A percentile compares a stretch with the other conserved stretches of the same genome.
Evolutionary conservation across 2,797 vertebrate species (phyloP).

Genomic region (Harpagifer antarcticus): DNA sequence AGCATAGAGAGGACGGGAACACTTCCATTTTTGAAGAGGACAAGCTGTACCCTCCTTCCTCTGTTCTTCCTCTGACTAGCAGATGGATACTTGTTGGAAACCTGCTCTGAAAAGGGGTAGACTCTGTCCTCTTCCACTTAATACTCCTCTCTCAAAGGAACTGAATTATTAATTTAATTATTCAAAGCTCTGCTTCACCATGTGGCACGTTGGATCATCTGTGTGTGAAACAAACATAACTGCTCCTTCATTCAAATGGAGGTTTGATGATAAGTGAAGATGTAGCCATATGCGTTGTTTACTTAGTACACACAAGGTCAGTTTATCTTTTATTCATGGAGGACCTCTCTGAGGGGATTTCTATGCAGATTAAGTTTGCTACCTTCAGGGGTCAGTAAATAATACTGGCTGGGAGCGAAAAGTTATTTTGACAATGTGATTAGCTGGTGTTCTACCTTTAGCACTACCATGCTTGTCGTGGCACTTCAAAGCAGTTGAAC

Average conservation of each 20-base stretch:
- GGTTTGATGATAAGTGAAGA: constrained; percentile 50
- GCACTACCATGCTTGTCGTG: constrained; percentile 2
- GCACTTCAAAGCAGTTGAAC: no score
- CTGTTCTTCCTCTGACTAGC: constrained; percentile 39
- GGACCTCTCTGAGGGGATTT: constrained; percentile 37
- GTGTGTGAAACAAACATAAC: constrained; percentile 55
- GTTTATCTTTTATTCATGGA: constrained; percentile 67
- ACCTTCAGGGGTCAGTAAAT: constrained; percentile 50
- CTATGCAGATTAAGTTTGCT: constrained; percentile 65
- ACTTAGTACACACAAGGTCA: constrained; percentile 17
- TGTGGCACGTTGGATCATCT: constrained; percentile 49
- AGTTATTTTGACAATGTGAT: constrained; percentile 46
- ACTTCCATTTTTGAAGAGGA: constrained; percentile 57
- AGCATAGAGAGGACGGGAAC: constrained; percentile 36
- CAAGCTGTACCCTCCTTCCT: constrained; percentile 34
- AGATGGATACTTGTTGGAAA: constrained; percentile 48
- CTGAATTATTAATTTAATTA: constrained; percentile 62
- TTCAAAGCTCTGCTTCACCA: constrained; percentile 21
- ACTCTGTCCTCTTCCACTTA: constrained; percentile 44
- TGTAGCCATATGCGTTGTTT: constrained; percentile 35
- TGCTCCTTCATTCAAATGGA: constrained; percentile 38
- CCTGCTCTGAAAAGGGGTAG: constrained; percentile 26
- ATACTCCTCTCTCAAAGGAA: constrained; percentile 21
- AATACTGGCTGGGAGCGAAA: constrained; percentile 34
- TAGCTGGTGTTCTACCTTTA: constrained; percentile 13